A percentile compares a stretch with the other conserved stretches of the same genome.
Evolutionary conservation across 2,113 vertebrate genomes (phyloP).

Genomic region (Cardinalis cardinalis): DNA sequence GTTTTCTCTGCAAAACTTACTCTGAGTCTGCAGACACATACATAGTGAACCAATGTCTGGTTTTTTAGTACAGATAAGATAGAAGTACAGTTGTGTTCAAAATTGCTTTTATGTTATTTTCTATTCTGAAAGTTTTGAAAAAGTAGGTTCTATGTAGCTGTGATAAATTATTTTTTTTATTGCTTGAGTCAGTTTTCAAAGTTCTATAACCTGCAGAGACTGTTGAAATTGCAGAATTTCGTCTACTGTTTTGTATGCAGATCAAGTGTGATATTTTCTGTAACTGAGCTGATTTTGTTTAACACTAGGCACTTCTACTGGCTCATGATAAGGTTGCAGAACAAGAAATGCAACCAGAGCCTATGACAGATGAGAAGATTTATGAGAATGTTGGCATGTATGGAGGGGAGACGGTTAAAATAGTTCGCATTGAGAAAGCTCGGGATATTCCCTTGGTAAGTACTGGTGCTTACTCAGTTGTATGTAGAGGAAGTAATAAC

Average conservation of each 20-base stretch:
- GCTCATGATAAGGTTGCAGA: conserved; percentile 91
- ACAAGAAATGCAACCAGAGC: conserved; percentile 86
- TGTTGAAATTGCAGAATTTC: background rate
- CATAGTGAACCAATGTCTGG: fast-evolving
- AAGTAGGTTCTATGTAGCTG: background rate
- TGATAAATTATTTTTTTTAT: background rate
- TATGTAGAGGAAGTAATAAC: background rate
- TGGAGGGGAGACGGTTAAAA: conserved; percentile 88
- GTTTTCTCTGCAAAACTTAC: background rate
- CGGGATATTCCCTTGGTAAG: conserved; percentile 92
- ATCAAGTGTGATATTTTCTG: background rate
- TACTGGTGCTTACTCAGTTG: background rate
- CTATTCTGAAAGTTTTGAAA: background rate
- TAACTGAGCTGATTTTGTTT: conserved; percentile 35
- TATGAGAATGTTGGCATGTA: conserved; percentile 82
- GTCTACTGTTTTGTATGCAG: background rate
- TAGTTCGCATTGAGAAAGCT: conserved; percentile 92
- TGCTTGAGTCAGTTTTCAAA: background rate
- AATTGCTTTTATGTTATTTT: background rate
- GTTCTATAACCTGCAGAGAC: background rate
- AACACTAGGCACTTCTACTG: conserved; percentile 86
- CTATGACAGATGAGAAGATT: conserved; percentile 73
- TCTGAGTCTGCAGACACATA: background rate
- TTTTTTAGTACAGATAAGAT: background rate
- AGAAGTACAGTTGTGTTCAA: background rate